Evolutionary conservation across 2,797 vertebrate species (phyloP).

Genomic region (Sebastes elongatus): DNA sequence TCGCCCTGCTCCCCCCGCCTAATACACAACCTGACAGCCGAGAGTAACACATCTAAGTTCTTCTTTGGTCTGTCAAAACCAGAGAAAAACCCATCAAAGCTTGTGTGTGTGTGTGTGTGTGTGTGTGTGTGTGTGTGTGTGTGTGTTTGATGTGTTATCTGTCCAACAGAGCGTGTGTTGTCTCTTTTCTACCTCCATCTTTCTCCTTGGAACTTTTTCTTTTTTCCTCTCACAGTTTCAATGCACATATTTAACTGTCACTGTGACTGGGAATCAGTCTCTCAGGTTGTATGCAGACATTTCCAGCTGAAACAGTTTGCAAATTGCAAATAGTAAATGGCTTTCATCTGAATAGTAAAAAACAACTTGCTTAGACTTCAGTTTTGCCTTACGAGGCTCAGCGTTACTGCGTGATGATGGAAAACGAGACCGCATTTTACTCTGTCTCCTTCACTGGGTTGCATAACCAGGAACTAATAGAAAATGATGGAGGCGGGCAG

Average conservation of each 20-base stretch:
- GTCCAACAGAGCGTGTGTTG: slow-evolving; percentile 19
- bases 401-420: neutral
- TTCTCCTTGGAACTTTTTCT: slow-evolving; percentile 20
- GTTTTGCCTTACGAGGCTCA: neutral
- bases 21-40: neutral
- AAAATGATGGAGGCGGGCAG: neutral
- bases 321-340: neutral
- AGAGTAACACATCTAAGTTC: slow-evolving; percentile 6
- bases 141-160: slow-evolving; percentile 19
- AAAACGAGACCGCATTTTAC: neutral
- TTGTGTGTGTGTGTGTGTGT: neutral
- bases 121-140: slow-evolving; percentile 1
- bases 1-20: neutral
- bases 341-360: neutral
- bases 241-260: neutral
- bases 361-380: neutral
- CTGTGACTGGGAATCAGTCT: neutral
- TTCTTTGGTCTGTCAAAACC: slow-evolving; percentile 44
- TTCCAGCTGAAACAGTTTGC: neutral
- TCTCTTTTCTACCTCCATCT: slow-evolving; percentile 24
- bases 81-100: slow-evolving; percentile 26
- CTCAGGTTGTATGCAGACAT: neutral
- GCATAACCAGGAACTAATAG: neutral
- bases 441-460: too few relatives aligned
- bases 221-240: slow-evolving; percentile 3